Evolutionary conservation across 2,113 vertebrate genomes (phyloP).

Genomic region (Pachypanchax playfairii): DNA sequence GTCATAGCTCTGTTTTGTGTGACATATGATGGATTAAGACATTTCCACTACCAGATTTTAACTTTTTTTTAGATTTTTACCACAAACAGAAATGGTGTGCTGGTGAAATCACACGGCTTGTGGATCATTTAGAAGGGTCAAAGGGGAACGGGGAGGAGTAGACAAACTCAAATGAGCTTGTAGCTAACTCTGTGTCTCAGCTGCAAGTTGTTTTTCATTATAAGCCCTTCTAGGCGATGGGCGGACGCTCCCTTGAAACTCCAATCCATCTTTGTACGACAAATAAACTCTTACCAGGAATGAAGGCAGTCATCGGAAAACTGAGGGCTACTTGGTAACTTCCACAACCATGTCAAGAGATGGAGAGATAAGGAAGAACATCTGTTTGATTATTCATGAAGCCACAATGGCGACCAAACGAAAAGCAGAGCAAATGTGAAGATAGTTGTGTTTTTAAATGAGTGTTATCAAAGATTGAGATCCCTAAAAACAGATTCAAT

Average conservation of each 20-base stretch:
- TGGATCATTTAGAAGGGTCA: no score
- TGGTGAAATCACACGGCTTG: no score
- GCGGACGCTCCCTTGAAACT: slow-evolving; percentile 58
- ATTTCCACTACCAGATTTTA: slow-evolving; percentile 57
- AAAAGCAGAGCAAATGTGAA: slow-evolving; percentile 17
- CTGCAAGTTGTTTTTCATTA: slow-evolving; percentile 60
- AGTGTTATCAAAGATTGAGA: not conserved
- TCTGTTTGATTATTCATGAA: slow-evolving; percentile 62
- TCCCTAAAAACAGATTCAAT: not conserved
- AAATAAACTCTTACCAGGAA: slow-evolving; percentile 39
- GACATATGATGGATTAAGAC: slow-evolving; percentile 55
- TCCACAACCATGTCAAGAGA: slow-evolving; percentile 65
- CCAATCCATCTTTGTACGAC: slow-evolving; percentile 53
- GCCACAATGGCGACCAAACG: slow-evolving; percentile 35
- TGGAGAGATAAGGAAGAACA: slow-evolving; percentile 64
- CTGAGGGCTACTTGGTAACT: slow-evolving; percentile 41
- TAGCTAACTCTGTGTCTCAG: slow-evolving; percentile 55
- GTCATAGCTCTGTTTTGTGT: slow-evolving; percentile 53
- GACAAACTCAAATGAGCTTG: slow-evolving; percentile 59
- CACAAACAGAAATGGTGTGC: slow-evolving; percentile 50
- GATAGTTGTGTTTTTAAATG: slow-evolving; percentile 32
- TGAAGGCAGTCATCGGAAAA: slow-evolving; percentile 33
- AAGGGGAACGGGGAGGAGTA: slow-evolving; percentile 31
- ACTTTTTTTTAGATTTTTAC: slow-evolving; percentile 62
- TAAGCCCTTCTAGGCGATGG: slow-evolving; percentile 52